Evolutionary conservation across 2,888 invertebrate genomes (phyloP).

Genomic region (Drosophila limbata): DNA sequence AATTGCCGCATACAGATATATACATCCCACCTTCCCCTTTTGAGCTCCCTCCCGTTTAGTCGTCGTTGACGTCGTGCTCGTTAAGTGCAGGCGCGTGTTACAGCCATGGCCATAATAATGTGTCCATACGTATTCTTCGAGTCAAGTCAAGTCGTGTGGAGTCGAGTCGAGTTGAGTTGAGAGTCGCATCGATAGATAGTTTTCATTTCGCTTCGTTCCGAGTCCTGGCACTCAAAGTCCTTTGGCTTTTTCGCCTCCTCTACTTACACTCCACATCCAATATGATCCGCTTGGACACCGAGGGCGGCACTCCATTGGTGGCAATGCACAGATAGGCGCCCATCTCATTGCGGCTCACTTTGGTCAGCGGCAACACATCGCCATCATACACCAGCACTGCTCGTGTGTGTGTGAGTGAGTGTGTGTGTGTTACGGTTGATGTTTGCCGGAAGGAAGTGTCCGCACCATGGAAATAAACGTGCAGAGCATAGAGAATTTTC

Average conservation of each 20-base stretch:
- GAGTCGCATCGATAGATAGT: slow-evolving; percentile 24
- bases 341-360: slow-evolving; percentile 93
- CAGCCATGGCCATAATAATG: slow-evolving; percentile 66
- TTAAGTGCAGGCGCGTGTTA: slow-evolving; percentile 76
- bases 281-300: slow-evolving; percentile 96
- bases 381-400: slow-evolving; percentile 94
- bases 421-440: slow-evolving; percentile 39
- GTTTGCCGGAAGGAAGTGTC: slow-evolving; percentile 58
- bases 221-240: slow-evolving; percentile 33
- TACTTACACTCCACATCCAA: slow-evolving; percentile 94
- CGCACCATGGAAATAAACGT: slow-evolving; percentile 63
- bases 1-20: slow-evolving; percentile 58
- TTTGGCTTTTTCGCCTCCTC: slow-evolving; percentile 14
- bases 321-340: slow-evolving; percentile 86
- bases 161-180: not conserved
- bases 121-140: slow-evolving; percentile 13
- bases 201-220: slow-evolving; percentile 38
- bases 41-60: slow-evolving; percentile 16
- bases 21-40: not conserved
- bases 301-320: slow-evolving; percentile 94
- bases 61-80: slow-evolving; percentile 60
- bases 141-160: not conserved
- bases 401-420: slow-evolving; percentile 1
- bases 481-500: slow-evolving; percentile 49
- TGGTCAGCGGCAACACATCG: slow-evolving; percentile 93